Conservation (phyloP, 2,797 vertebrate species). For the Octomys mimax region DNA sequence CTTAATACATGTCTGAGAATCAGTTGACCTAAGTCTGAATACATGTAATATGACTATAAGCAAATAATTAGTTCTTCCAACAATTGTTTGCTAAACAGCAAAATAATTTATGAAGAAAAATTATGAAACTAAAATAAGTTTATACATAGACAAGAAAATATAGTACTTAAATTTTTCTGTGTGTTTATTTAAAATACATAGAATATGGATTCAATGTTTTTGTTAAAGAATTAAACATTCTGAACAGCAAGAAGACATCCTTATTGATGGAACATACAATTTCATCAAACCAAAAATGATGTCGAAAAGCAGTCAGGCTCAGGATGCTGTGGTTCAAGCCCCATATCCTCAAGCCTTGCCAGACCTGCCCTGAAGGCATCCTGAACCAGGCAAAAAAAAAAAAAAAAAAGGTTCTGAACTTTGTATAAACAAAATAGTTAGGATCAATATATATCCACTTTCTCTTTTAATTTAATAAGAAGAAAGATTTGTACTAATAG, state of each 20-base stretch:
- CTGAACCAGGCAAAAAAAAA: no score
- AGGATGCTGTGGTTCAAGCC: no score
- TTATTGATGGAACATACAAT: background rate
- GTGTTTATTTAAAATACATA: background rate
- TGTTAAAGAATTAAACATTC: background rate
- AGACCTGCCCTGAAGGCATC: no score
- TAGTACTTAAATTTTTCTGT: background rate
- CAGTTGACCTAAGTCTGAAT: background rate
- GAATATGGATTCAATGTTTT: background rate
- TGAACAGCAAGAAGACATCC: background rate
- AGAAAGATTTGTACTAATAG: no score
- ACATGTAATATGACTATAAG: background rate
- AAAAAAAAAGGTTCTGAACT: no score
- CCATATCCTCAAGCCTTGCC: no score
- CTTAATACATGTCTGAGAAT: background rate
- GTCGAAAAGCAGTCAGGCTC: no score
- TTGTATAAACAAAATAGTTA: no score
- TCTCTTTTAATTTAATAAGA: no score
- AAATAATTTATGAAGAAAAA: background rate
- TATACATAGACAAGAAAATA: background rate
- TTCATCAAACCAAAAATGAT: background rate
- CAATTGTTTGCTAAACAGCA: background rate
- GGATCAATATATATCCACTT: no score
- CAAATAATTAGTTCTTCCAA: background rate
- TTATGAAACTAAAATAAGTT: background rate